phyloP scores from a whole-genome alignment of 64 coral and sea anemone genomes.

The Hydrozoanthus tunicans region DNA sequence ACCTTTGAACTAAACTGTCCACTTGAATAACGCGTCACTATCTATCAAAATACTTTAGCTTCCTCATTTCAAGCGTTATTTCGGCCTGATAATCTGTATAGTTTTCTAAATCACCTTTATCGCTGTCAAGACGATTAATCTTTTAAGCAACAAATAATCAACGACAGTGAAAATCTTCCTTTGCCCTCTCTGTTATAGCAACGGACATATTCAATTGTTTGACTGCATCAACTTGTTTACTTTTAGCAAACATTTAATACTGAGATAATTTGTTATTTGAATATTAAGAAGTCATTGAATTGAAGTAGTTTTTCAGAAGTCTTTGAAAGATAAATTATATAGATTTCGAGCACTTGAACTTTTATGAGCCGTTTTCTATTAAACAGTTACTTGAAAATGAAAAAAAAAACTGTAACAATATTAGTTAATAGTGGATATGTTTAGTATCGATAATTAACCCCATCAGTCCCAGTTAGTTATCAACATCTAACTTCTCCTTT shows the following conservation, averaged over 20 bases:
- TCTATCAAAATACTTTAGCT: neutral
- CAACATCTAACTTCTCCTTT: too few relatives aligned
- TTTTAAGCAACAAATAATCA: neutral
- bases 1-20: neutral
- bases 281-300: neutral
- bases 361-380: too few relatives aligned
- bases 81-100: neutral
- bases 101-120: neutral
- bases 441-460: too few relatives aligned
- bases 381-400: neutral
- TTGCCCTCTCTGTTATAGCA: constrained; percentile 12
- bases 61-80: neutral
- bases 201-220: constrained; percentile 33
- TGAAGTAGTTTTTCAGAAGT: too few relatives aligned
- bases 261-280: neutral
- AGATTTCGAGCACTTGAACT: too few relatives aligned
- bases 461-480: too few relatives aligned
- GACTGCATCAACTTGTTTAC: constrained; percentile 28
- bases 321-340: too few relatives aligned
- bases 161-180: neutral
- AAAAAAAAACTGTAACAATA: neutral
- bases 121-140: constrained; percentile 9
- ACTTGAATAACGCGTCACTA: neutral
- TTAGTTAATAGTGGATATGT: neutral
- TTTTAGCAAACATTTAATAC: neutral